Evolutionary conservation across 1,140 invertebrate genomes (phyloP).

Genomic region (Drosophila sp.): DNA sequence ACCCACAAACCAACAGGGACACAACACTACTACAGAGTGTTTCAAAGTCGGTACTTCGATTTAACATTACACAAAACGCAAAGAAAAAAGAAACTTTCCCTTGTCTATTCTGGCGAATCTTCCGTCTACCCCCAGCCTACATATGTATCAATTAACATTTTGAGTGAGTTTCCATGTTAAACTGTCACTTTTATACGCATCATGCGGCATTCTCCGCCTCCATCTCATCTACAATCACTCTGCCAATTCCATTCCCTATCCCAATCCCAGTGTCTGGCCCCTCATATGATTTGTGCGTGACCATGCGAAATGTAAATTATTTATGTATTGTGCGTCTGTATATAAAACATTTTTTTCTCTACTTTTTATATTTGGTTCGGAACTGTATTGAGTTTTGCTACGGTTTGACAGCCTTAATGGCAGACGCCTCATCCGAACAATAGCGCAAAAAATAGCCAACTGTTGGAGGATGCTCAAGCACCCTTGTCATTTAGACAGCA

Average conservation of each 20-base stretch:
- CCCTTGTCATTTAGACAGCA: slow-evolving; percentile 49
- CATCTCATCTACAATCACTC: slow-evolving; percentile 3
- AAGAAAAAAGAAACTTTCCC: slow-evolving; percentile 25
- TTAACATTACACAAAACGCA: neutral
- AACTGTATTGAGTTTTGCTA: slow-evolving; percentile 46
- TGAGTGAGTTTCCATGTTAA: slow-evolving; percentile 77
- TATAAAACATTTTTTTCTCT: slow-evolving; percentile 44
- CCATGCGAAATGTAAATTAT: slow-evolving; percentile 80
- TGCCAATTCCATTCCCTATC: slow-evolving; percentile 22
- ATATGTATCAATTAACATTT: slow-evolving; percentile 76
- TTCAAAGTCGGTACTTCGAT: neutral
- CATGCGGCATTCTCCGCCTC: slow-evolving; percentile 46
- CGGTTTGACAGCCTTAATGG: slow-evolving; percentile 24
- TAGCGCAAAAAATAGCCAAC: slow-evolving; percentile 50
- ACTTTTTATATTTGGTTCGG: slow-evolving; percentile 3
- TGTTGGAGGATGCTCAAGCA: slow-evolving; percentile 41
- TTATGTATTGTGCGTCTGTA: slow-evolving; percentile 56
- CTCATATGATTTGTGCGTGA: slow-evolving; percentile 77
- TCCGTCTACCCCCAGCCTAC: slow-evolving; percentile 20
- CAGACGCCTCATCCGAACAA: slow-evolving; percentile 33
- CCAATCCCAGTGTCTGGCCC: slow-evolving; percentile 27
- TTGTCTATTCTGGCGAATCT: slow-evolving; percentile 2
- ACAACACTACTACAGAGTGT: neutral
- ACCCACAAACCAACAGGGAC: too few relatives aligned
- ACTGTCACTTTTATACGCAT: slow-evolving; percentile 78